Conservation (phyloP, 1,140 invertebrate genomes). For the Trigoniulus corallinus region DNA sequence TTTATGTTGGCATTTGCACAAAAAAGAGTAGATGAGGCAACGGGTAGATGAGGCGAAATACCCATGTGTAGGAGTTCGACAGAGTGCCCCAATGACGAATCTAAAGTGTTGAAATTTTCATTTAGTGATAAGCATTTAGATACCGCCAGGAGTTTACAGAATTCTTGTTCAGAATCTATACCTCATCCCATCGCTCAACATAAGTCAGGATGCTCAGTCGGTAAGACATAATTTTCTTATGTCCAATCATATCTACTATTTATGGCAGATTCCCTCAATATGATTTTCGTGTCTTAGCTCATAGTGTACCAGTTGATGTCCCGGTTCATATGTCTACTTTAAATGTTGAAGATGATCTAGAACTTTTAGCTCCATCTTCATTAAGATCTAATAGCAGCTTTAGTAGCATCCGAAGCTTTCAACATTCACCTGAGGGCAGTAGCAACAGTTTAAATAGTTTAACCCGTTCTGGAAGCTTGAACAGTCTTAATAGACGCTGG, state of each 20-base stretch:
- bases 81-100: too few relatives aligned
- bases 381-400: conserved; percentile 10
- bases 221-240: too few relatives aligned
- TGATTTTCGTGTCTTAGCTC: conserved; percentile 18
- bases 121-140: too few relatives aligned
- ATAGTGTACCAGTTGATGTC: conserved; percentile 27
- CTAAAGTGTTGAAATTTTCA: too few relatives aligned
- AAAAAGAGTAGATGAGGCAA: too few relatives aligned
- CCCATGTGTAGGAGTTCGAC: background rate
- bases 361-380: conserved; percentile 11
- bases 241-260: too few relatives aligned
- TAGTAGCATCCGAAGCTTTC: conserved; percentile 7
- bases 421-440: conserved; percentile 7
- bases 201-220: too few relatives aligned
- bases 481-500: conserved; percentile 37
- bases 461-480: conserved; percentile 21
- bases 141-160: background rate
- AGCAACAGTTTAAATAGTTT: conserved; percentile 5
- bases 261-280: too few relatives aligned
- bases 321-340: conserved; percentile 19
- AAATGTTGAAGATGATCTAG: conserved; percentile 21
- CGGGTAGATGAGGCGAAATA: too few relatives aligned
- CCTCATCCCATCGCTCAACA: too few relatives aligned
- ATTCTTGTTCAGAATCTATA: background rate
- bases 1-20: too few relatives aligned